Conservation (phyloP, 2,797 vertebrate genomes). For the Anolis apletophallus region DNA sequence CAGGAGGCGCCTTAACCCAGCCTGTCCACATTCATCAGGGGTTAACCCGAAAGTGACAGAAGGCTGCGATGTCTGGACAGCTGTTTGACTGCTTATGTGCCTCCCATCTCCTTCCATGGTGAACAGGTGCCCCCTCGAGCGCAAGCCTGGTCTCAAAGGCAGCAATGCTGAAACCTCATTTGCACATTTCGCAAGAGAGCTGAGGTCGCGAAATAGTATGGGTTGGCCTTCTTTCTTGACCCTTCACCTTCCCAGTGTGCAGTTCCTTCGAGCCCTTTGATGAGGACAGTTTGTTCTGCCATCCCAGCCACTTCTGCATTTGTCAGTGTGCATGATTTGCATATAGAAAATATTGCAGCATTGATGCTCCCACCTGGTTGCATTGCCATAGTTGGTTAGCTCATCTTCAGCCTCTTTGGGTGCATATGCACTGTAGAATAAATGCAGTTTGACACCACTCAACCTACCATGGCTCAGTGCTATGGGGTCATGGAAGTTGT, state of each 20-base stretch:
- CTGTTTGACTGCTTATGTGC: not conserved
- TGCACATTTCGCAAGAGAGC: not conserved
- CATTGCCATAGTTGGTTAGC: too few relatives aligned
- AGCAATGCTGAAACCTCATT: not conserved
- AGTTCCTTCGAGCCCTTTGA: not conserved
- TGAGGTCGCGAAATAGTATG: too few relatives aligned
- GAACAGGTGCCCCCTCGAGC: constrained; percentile 9
- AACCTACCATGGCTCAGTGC: too few relatives aligned
- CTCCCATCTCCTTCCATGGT: not conserved
- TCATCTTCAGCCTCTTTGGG: too few relatives aligned
- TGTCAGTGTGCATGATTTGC: not conserved
- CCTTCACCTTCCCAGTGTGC: not conserved
- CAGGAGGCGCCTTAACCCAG: not conserved
- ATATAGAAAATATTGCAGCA: not conserved
- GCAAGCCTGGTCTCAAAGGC: constrained; percentile 12
- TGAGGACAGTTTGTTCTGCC: not conserved
- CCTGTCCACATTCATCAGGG: not conserved
- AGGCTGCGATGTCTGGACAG: not conserved
- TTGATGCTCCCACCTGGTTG: not conserved
- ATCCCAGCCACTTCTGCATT: not conserved
- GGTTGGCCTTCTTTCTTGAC: not conserved
- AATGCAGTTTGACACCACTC: too few relatives aligned
- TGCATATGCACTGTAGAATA: too few relatives aligned
- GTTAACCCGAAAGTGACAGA: not conserved
- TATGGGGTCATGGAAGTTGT: too few relatives aligned